Base-by-base conservation (phyloP, 1,140 invertebrate species). In the Nilaparvata lugens region DNA sequence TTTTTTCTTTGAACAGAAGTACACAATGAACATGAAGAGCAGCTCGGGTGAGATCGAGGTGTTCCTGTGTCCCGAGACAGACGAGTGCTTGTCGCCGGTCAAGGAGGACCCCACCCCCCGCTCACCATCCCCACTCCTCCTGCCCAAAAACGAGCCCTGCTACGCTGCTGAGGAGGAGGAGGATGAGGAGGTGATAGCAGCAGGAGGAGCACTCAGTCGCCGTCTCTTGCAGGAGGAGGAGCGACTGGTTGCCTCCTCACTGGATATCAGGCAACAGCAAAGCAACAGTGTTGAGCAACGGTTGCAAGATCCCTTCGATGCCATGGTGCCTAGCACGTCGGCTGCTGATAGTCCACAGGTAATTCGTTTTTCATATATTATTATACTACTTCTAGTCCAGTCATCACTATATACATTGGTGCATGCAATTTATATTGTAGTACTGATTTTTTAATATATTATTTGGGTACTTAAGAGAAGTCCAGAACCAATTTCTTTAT, bases 31-130 rank as follows among this genome's bases (percentile, higher is more conserved):
- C 72, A 83, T 97, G 74, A 93, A 92, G 74, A 90, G 89, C 64
- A 82, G 85, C 62, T 84, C 83, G 52, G 93, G 89, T 25, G 90
- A 95, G 72, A 96, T 97, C 63, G 93, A 96, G 76, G 91, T 95
- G 25, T 94, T 89, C 75, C 79, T 95, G 52, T 95, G 91, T 80
- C 90, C 90, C 35, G 90, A 94, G 9, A 18, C 28, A 13, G 45
- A 35, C 31, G 13, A 35, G n/a, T n/a, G n/a, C 31, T 6, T 11
- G 7, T 35, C 31, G 9, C 31, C 31, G 7, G 1, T 35, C 4
- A 35, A 35, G 13, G 7, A 35, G 9, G 31, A 35, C 2, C 31
- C 9, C 1, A 35, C 13, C 7, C 1, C 2, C 31, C 3, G 7
- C 31, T 11, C 31, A 6, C 31, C 31, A 2, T 35, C 31, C 31